Evolutionary conservation across 2,797 vertebrate species (phyloP).

Genomic region (Ispidina picta): DNA sequence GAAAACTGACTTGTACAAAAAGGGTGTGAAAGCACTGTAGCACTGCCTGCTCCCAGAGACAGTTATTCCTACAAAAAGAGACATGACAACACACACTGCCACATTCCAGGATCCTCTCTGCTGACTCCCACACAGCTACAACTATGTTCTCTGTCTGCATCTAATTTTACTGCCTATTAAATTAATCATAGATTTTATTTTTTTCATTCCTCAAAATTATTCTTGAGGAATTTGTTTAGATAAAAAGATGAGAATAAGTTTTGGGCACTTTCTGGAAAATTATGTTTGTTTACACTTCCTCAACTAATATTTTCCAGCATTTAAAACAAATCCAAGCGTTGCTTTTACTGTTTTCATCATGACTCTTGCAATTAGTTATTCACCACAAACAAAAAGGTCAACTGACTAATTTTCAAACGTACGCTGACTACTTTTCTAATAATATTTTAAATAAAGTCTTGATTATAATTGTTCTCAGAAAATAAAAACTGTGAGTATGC

Average conservation of each 20-base stretch:
- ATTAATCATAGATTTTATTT: neutral
- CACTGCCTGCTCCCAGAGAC: neutral
- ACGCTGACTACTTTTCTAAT: neutral
- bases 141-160: neutral
- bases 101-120: neutral
- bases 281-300: neutral
- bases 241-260: neutral
- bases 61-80: neutral
- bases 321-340: neutral
- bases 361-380: neutral
- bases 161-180: conserved; percentile 15
- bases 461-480: neutral
- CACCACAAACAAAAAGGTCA: neutral
- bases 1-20: neutral
- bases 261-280: neutral
- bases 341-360: neutral
- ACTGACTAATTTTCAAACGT: neutral
- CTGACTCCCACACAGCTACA: neutral
- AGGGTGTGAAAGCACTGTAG: neutral
- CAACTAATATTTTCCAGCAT: neutral
- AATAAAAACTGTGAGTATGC: neutral
- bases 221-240: neutral
- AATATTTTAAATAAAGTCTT: neutral
- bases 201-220: neutral
- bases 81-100: neutral